Evolutionary conservation across 2,113 vertebrate genomes (phyloP), one percentile per base, ranked within the genome.

Genomic region (Takifugu flavidus): DNA sequence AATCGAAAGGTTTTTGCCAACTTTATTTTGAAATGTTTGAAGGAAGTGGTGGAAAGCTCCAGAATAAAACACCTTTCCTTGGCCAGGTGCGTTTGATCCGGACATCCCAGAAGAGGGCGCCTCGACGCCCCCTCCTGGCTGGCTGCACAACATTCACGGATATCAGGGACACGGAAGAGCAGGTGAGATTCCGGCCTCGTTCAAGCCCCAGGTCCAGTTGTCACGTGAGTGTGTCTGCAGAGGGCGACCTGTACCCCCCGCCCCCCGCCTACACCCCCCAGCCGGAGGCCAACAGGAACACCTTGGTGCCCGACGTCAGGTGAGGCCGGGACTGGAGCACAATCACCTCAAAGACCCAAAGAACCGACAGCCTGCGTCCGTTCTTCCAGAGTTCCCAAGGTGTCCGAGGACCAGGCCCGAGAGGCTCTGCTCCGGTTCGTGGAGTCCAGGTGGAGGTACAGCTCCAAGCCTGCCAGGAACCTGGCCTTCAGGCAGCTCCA

Each of bases 371-470:
- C 45, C 1, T 13, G 13, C 50, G 3, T 58, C 28, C 70, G 26
- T 49, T 4, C 0, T 25, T 44, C 6, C 74, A 93, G 93, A 20
- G 53, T 92, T 13, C 91, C 93, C 0, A 53, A 49, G 0, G 80
- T 94, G 53, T 93, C 90, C 0, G 93, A 94, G 70, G 92, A 90
- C 0, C 68, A 68, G 52, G 94, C 93, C 15, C 78, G 91, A 10
- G 87, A 85, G 1, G 93, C 93, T 31, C 79, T 95, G 13, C 80
- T 94, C 20, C 80, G 80, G 75, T 93, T 92, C 10, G 85, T 92
- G 42, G 82, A 83, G 50, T 89, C 89, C 2, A 91, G 88, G 5
- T 90, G 92, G 89, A 92, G 72, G 14, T 93, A 92, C 3, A 90
- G 92, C 77, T 82, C 84, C 13, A 77, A 87, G 8, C 92, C 89